These are phyloP conservation scores for Hirudinaria manillensis DNA, from an alignment of 2,888 invertebrate genomes.

Conservation along the genomic window DNA sequence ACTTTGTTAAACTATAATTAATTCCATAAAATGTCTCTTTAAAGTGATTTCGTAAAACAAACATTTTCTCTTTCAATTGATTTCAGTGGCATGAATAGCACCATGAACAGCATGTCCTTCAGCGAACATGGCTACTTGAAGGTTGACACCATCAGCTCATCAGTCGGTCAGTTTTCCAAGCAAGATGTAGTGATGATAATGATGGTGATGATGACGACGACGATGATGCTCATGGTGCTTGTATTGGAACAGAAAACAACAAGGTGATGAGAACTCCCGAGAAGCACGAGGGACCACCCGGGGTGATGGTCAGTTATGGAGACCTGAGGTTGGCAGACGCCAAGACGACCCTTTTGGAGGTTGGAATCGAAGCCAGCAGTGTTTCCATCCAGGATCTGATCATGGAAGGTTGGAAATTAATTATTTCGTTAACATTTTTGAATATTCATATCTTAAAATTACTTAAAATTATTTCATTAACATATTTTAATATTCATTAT, in stretches of 20 bases:
- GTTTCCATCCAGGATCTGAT: constrained; percentile 18
- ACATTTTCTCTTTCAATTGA: too few relatives aligned
- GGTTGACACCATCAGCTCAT: constrained; percentile 4
- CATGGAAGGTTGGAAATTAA: constrained; percentile 6
- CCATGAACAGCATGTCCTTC: constrained; percentile 1
- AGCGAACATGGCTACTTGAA: constrained; percentile 7
- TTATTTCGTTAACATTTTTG: neutral
- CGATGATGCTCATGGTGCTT: too few relatives aligned
- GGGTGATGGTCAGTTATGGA: neutral
- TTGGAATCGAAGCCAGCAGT: constrained; percentile 24
- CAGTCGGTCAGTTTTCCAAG: neutral
- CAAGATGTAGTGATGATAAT: too few relatives aligned
- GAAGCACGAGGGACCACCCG: neutral
- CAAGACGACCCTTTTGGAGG: constrained; percentile 9
- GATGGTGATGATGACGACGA: too few relatives aligned
- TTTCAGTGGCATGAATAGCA: too few relatives aligned
- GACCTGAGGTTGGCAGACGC: constrained; percentile 23
- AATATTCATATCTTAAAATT: too few relatives aligned
- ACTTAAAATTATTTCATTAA: too few relatives aligned
- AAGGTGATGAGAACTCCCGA: neutral
- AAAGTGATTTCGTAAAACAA: too few relatives aligned
- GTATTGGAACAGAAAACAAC: too few relatives aligned
- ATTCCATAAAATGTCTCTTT: too few relatives aligned
- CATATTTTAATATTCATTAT: too few relatives aligned
- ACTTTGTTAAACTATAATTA: too few relatives aligned